Evolutionary conservation across 2,888 invertebrate genomes (phyloP).

Genomic region (Dastarcus helophoroides): DNA sequence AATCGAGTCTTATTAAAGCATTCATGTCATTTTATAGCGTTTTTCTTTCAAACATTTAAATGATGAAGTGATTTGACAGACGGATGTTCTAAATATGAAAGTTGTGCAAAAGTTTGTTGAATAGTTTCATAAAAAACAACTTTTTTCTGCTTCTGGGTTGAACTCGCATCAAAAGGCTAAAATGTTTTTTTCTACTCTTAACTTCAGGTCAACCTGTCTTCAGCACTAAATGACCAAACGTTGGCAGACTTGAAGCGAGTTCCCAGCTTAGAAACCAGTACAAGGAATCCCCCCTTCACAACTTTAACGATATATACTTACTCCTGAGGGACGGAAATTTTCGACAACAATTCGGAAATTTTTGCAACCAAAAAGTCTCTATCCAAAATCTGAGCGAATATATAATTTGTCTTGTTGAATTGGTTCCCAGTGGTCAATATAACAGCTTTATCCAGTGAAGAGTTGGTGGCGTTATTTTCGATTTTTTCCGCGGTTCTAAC

Average conservation of each 20-base stretch:
- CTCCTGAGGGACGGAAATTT: conserved; percentile 34
- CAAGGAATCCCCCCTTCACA: neutral
- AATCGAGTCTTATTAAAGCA: too few relatives aligned
- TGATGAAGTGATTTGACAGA: too few relatives aligned
- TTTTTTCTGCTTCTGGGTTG: too few relatives aligned
- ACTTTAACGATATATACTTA: conserved; percentile 17
- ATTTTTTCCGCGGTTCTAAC: conserved; percentile 66
- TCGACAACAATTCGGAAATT: conserved; percentile 76
- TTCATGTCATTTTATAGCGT: too few relatives aligned
- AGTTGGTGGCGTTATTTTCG: conserved; percentile 53
- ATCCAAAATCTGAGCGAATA: conserved; percentile 81
- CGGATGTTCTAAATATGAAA: too few relatives aligned
- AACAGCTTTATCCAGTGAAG: conserved; percentile 54
- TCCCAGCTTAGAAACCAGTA: neutral
- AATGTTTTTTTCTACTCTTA: too few relatives aligned
- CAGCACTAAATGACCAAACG: neutral
- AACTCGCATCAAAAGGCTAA: too few relatives aligned
- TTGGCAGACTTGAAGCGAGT: neutral
- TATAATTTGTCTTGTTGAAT: conserved; percentile 68
- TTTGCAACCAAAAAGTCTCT: conserved; percentile 81
- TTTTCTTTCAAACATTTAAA: too few relatives aligned
- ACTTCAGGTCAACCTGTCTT: too few relatives aligned
- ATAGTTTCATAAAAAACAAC: too few relatives aligned
- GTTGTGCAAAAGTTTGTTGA: too few relatives aligned
- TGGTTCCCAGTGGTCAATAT: conserved; percentile 70